Evolutionary conservation across 2,113 vertebrate genomes (phyloP), one percentile per base, ranked within the genome.

Genomic region (Neolamprologus ventralis): DNA sequence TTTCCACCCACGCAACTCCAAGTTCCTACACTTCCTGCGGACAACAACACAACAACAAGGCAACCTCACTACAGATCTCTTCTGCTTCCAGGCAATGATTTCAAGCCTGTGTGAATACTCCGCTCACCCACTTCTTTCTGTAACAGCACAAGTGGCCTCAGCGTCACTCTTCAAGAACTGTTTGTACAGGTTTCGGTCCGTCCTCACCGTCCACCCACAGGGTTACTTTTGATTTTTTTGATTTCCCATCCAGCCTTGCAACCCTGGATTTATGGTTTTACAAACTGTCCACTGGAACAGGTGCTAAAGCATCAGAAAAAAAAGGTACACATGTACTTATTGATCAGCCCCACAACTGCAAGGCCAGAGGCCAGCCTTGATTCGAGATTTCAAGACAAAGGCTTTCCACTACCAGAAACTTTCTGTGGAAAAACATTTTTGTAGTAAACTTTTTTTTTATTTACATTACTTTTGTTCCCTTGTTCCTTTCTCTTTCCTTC

Each of bases 181-280:
- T 65, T 85, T 75, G 49, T 81, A 75, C 71, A 26, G 45, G 23
- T 85, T 73, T 84, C 12, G 21, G 40, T 55, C 31, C 12, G 1
- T 53, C 87, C 58, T 73, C 71, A 7, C 19, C 14, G 26, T 49
- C 80, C 84, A 49, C 84, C 60, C 51, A n/a, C 78, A 35, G 60
- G 80, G 73, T 83, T 51, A 87, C 83, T 82, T 87, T 47, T 73
- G 85, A 87, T 89, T 80, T 80, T 63, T 73, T 51, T 90, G 42
- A 81, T 86, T 88, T 85, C 87, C 80, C 75, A 87, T 84, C 63
- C 79, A 73, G 26, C 19, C 55, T 47, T 28, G 49, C 47, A 80
- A 21, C 47, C 57, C 78, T 26, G 7, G 65, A 45, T 54, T 81
- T 14, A 53, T 33, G 83, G 68, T 81, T 54, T 53, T 60, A 35